Conservation (phyloP, 2,113 vertebrate genomes). For the Chelonoidis abingdonii region DNA sequence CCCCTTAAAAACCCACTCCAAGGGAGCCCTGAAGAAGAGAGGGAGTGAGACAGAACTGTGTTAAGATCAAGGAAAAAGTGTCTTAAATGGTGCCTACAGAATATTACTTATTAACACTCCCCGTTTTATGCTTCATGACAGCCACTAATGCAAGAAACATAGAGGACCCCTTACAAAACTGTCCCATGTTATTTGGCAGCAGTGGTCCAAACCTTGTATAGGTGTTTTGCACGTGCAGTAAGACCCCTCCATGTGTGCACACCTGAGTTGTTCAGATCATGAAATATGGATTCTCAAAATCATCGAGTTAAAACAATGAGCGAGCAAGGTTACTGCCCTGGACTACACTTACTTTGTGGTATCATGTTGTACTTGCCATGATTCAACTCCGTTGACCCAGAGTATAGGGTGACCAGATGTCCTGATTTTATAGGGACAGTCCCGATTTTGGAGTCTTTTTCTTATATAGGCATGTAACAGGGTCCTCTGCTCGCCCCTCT, state of each 20-base stretch:
- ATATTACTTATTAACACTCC: no score
- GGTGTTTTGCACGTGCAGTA: neutral
- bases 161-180: neutral
- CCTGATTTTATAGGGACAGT: no score
- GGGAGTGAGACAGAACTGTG: neutral
- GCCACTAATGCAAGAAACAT: rapidly evolving
- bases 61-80: neutral
- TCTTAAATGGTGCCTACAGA: neutral
- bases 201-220: rapidly evolving
- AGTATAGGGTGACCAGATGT: no score
- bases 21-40: neutral
- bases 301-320: neutral
- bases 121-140: no score
- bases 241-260: neutral
- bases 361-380: neutral
- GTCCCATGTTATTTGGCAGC: neutral
- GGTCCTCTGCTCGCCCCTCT: no score
- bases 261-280: neutral
- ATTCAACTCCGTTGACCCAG: neutral
- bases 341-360: neutral
- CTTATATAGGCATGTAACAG: no score
- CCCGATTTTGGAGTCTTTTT: no score
- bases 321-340: neutral
- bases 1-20: neutral
- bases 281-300: neutral